phyloP scores from a whole-genome alignment of 2,113 vertebrate species.

The Trematomus loennbergii region DNA sequence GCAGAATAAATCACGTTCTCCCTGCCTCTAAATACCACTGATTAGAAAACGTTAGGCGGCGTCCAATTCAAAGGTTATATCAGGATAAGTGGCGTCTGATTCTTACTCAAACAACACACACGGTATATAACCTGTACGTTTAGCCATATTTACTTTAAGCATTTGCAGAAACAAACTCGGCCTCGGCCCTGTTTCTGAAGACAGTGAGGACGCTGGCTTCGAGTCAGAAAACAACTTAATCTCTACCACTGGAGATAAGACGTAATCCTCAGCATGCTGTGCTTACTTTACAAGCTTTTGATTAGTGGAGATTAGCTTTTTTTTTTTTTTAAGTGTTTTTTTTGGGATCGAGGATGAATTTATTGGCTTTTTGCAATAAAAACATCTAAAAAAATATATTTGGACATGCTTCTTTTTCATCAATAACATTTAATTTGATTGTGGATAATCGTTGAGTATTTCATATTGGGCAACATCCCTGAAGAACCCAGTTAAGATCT shows the following conservation, averaged over 20 bases:
- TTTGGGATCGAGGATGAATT: neutral
- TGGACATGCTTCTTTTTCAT: neutral
- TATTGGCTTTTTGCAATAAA: neutral
- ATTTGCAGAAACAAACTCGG: conserved; percentile 21
- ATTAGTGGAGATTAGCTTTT: neutral
- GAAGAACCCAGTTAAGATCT: neutral
- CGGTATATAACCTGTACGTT: conserved; percentile 15
- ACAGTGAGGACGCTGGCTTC: neutral
- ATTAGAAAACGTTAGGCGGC: conserved; percentile 36
- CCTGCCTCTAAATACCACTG: conserved; percentile 22
- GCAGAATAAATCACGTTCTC: conserved; percentile 23
- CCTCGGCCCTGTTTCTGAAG: conserved; percentile 21
- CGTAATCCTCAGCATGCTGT: neutral
- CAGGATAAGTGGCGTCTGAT: conserved; percentile 33
- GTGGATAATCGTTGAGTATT: neutral
- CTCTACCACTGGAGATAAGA: conserved; percentile 5
- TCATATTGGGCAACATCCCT: neutral
- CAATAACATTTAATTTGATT: neutral
- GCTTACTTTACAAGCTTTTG: neutral
- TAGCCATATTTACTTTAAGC: conserved; percentile 15
- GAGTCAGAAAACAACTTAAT: conserved; percentile 17
- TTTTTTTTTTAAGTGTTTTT: too few relatives aligned
- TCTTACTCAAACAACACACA: neutral
- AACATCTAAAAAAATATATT: neutral
- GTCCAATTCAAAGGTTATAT: conserved; percentile 50